These are phyloP conservation scores for Oplegnathus fasciatus DNA, from an alignment of 2,113 vertebrate genomes.

Conservation along the genomic window DNA sequence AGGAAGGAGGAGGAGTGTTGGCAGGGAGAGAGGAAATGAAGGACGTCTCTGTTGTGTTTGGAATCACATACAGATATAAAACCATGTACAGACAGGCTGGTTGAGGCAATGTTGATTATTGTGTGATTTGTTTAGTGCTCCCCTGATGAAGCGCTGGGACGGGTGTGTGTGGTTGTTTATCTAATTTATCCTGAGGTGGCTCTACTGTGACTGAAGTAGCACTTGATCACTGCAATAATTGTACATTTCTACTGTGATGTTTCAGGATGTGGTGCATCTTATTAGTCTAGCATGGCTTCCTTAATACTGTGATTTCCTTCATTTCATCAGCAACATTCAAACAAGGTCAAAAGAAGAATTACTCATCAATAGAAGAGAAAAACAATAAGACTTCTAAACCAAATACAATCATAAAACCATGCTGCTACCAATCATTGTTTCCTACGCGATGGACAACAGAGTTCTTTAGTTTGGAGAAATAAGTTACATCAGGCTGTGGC, in stretches of 20 bases:
- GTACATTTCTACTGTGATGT: constrained; percentile 39
- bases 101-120: constrained; percentile 1
- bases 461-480: not conserved
- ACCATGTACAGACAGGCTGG: not conserved
- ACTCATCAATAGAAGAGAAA: not conserved
- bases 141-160: not conserved
- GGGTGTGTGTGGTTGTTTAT: constrained; percentile 14
- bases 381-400: not conserved
- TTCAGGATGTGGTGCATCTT: constrained; percentile 2
- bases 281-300: not conserved
- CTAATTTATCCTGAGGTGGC: constrained; percentile 48
- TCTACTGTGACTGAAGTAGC: constrained; percentile 26
- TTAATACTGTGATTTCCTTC: not conserved
- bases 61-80: not conserved
- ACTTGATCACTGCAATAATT: constrained; percentile 40
- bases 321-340: not conserved
- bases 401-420: not conserved
- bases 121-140: constrained; percentile 7
- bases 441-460: not conserved
- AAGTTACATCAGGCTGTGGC: not conserved
- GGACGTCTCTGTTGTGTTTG: not conserved
- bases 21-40: not conserved
- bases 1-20: not conserved
- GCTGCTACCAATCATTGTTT: no score
- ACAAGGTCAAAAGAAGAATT: not conserved